These are phyloP conservation scores for Orthosia cruda DNA, from an alignment of 2,888 invertebrate genomes.

Conservation along the genomic window DNA sequence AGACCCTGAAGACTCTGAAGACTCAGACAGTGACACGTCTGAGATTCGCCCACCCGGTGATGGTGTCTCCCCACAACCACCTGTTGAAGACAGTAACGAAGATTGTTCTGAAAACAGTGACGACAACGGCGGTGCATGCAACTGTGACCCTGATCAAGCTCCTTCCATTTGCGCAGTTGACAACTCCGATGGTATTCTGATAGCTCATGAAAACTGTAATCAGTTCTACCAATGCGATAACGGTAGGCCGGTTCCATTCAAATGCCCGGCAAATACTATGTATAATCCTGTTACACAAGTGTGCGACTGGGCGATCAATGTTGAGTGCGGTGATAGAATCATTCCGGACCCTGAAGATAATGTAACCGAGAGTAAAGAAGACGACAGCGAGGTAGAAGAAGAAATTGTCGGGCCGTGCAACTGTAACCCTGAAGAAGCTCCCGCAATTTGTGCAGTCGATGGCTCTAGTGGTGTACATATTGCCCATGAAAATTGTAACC, in stretches of 20 bases:
- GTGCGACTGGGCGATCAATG: conserved; percentile 71
- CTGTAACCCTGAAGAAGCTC: conserved; percentile 73
- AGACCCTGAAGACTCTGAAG: conserved; percentile 14
- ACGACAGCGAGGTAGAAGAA: conserved; percentile 37
- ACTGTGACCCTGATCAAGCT: conserved; percentile 70
- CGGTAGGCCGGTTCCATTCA: conserved; percentile 64
- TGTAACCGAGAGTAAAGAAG: conserved; percentile 37
- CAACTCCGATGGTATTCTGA: conserved; percentile 63
- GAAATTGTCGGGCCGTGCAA: conserved; percentile 63
- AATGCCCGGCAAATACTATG: conserved; percentile 60
- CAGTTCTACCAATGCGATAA: conserved; percentile 69
- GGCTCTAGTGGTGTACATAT: conserved; percentile 72
- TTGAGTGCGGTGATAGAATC: conserved; percentile 71
- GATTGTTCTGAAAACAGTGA: conserved; percentile 42
- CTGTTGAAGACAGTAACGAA: conserved; percentile 27
- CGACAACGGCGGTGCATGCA: conserved; percentile 47
- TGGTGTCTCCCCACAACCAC: conserved; percentile 12
- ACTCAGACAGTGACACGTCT: conserved; percentile 2
- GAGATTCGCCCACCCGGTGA: conserved; percentile 14
- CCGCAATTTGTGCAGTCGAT: conserved; percentile 70
- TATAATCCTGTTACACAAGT: conserved; percentile 64
- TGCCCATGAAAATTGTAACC: conserved; percentile 76
- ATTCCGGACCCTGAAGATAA: conserved; percentile 53
- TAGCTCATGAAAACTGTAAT: conserved; percentile 74
- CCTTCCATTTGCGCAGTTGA: conserved; percentile 69